These are phyloP conservation scores for Pandemis heparana DNA, from an alignment of 2,888 invertebrate species.

Conservation along the genomic window DNA sequence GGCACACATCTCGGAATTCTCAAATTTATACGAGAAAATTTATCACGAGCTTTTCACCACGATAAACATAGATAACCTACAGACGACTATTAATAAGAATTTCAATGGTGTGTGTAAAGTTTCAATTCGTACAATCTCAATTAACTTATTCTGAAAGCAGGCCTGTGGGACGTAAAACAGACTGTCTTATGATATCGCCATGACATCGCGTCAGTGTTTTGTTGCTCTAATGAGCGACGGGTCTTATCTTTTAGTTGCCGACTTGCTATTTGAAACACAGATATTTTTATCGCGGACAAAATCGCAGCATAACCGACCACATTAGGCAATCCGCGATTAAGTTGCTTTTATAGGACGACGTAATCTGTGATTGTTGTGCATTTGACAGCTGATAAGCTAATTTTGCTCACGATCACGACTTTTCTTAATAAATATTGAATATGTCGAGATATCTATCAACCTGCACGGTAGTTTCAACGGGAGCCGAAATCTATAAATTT, in stretches of 20 bases:
- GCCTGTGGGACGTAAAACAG: too few species aligned
- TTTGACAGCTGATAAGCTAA: constrained; percentile 37
- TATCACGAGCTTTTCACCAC: too few species aligned
- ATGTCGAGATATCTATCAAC: constrained; percentile 3
- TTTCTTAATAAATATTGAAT: constrained; percentile 34
- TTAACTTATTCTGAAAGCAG: too few species aligned
- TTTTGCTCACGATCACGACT: constrained; percentile 35
- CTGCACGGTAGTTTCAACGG: background rate
- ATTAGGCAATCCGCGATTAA: constrained; percentile 32
- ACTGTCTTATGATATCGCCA: background rate
- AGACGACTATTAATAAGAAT: too few species aligned
- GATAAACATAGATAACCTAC: too few species aligned
- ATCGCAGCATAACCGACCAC: constrained; percentile 22
- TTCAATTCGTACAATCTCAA: too few species aligned
- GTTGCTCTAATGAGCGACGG: background rate
- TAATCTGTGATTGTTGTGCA: constrained; percentile 19
- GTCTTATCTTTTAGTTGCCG: background rate
- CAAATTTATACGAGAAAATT: too few species aligned
- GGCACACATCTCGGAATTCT: too few species aligned
- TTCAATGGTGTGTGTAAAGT: too few species aligned
- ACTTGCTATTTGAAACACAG: constrained; percentile 6
- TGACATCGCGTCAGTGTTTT: background rate
- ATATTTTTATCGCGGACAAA: constrained; percentile 15
- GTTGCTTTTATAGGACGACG: constrained; percentile 27
- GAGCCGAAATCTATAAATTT: background rate